Evolutionary conservation across 2,113 vertebrate species (phyloP), one percentile per base, ranked within the genome.

Genomic region (Triplophysa dalaica): DNA sequence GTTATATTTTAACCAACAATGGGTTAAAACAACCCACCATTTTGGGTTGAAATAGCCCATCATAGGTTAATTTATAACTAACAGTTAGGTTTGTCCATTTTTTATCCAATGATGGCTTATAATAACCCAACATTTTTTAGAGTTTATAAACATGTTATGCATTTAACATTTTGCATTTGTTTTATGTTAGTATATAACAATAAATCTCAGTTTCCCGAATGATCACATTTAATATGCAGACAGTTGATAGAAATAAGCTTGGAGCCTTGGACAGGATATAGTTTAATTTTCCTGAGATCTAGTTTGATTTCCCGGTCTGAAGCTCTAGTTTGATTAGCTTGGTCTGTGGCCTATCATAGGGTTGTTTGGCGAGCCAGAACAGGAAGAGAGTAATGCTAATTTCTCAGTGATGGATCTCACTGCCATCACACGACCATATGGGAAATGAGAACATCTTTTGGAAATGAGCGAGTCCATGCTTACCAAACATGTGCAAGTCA

Each of bases 351-450:
- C n/a, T 50, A 73, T 29, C 74, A 81, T 67, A 33, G 38, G 65
- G 50, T 33, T 38, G 54, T 72, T 67, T 63, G 74, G 75, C 67
- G 80, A 82, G 54, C 77, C 83, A 85, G 83, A 85, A 72, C 83
- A 85, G 83, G 83, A 85, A 82, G 80, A 76, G 76, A 50, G 58
- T 85, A 67, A 74, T 72, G 76, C 22, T 85, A 82, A 82, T 85
- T 82, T 29, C 52, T 66, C 45, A 77, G 70, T 85, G 83, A 85
- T 85, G 80, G 80, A 85, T 85, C 80, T 80, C 19, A 79, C 72
- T 85, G 80, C 77, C 80, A 79, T 45, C 24, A 24, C 29, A 67
- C 50, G 68, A 78, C 80, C 83, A 82, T 84, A 79, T 84, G 83
- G 80, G 76, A 68, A 76, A 77, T 82, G 70, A 50, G 41, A 79